Evolutionary conservation across 2,113 vertebrate species (phyloP), one percentile per base, ranked within the genome.

Genomic region (Grammomys dolichurus): DNA sequence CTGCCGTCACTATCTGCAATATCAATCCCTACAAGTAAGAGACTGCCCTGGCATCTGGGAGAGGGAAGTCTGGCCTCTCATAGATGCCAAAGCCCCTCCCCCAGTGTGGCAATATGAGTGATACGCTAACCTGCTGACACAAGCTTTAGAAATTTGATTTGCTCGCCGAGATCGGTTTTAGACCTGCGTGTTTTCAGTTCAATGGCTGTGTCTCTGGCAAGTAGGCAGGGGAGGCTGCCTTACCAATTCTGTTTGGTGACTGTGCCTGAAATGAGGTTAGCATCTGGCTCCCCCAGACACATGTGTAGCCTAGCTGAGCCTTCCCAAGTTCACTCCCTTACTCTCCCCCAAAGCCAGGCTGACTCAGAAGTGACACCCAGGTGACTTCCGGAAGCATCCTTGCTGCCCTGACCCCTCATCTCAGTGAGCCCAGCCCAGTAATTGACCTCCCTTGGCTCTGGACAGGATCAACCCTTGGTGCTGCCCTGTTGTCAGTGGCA

Each of bases 11-110:
- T 95, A 98, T 99, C 97, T 99, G 99, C 98, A 99, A 99, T 89
- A 99, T 99, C 97, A 99, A 99, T 97, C 99, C 99, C 31, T 99
- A 99, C 98, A 99, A 98, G 99, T 99, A 98, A 98, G 98, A 56
- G 69, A 33, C 0, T 58, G 48, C 4, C 40, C 22, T 13, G 5
- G 20, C 70, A 3, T 17, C 3, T 0, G 10, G 7, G 20, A 8
- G 20, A 10, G 13, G n/a, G 63, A 63, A 77, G 40, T 75, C 73
- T 20, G 11, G 40, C 73, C 43, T 90, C 58, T 65, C 31, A 22
- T 17, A 0, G 67, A 11, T 33, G 36, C 90, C 77, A 2, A 4
- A 58, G 46, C 28, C 54, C 82, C 82, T 75, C 75, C n/a, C 4
- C 2, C 40, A 51, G 9, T 9, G 43, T 13, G 36, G 56, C 63